Conservation (phyloP, 2,113 vertebrate genomes). For the Hemiprocne comata region DNA sequence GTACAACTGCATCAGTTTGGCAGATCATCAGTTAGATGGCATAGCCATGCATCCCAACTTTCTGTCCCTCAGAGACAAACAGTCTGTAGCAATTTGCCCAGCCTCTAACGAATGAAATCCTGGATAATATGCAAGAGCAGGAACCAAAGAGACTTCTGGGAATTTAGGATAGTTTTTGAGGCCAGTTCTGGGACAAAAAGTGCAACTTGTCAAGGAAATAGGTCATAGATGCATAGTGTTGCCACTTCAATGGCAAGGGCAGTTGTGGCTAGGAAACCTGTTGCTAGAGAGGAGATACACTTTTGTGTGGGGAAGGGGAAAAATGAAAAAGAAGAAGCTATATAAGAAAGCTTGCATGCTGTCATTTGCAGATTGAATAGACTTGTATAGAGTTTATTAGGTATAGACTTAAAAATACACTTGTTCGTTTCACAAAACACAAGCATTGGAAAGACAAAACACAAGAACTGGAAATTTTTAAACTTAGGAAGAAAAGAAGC, state of each 20-base stretch:
- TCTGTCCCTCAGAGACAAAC: background rate
- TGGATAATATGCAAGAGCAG: background rate
- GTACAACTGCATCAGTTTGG: background rate
- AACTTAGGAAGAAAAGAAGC: background rate
- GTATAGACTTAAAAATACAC: background rate
- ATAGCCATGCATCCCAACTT: background rate
- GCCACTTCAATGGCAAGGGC: background rate
- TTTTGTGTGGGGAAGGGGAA: background rate
- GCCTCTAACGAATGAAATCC: background rate
- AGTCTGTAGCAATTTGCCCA: background rate
- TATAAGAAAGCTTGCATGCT: background rate
- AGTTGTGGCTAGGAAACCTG: background rate
- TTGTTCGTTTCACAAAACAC: background rate
- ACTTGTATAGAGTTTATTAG: background rate
- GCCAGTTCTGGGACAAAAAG: background rate
- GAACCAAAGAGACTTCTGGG: background rate
- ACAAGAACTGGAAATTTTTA: conserved; percentile 8
- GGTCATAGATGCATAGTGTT: background rate
- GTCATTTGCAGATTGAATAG: background rate
- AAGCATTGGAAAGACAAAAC: background rate
- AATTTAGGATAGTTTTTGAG: background rate
- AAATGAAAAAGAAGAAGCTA: background rate
- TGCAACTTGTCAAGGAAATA: background rate
- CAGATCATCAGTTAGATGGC: background rate
- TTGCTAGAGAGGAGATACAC: background rate